phyloP scores from a whole-genome alignment of 2,113 vertebrate species.

The Dipodomys spectabilis region DNA sequence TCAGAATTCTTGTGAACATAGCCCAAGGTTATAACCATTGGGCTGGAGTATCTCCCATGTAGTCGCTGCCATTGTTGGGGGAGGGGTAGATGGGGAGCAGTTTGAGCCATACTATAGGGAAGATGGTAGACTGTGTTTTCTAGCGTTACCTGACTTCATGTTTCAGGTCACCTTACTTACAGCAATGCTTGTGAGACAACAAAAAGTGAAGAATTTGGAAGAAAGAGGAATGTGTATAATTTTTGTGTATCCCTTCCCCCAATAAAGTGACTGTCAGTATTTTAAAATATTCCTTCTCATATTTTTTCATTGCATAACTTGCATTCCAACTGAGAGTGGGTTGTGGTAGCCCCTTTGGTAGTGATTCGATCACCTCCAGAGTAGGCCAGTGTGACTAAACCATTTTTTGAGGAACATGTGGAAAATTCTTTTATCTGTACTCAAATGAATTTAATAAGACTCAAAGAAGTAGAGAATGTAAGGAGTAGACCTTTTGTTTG shows the following conservation, averaged over 20 bases:
- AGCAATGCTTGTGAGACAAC: background rate
- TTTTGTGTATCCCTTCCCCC: background rate
- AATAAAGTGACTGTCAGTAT: background rate
- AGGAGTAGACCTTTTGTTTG: background rate
- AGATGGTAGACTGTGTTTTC: background rate
- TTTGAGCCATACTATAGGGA: background rate
- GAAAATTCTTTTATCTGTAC: conserved; percentile 1
- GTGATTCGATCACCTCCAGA: background rate
- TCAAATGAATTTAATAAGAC: background rate
- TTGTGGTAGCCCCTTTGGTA: background rate
- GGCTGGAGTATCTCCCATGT: background rate
- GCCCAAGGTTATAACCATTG: background rate
- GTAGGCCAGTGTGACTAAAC: background rate
- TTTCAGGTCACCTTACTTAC: background rate
- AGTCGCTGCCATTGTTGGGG: background rate
- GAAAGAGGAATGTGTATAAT: background rate
- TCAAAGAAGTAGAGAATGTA: background rate
- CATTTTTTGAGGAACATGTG: conserved; percentile 36
- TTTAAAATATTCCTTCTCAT: background rate
- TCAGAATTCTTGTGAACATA: background rate
- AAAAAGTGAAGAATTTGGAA: background rate
- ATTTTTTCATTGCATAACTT: background rate
- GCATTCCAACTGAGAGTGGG: background rate
- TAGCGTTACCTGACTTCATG: background rate
- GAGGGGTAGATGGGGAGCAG: background rate